Percentiles rank a stretch among this genome's conserved stretches.
phyloP scores from a whole-genome alignment of 2,113 vertebrate species.

The Bubo scandiacus region DNA sequence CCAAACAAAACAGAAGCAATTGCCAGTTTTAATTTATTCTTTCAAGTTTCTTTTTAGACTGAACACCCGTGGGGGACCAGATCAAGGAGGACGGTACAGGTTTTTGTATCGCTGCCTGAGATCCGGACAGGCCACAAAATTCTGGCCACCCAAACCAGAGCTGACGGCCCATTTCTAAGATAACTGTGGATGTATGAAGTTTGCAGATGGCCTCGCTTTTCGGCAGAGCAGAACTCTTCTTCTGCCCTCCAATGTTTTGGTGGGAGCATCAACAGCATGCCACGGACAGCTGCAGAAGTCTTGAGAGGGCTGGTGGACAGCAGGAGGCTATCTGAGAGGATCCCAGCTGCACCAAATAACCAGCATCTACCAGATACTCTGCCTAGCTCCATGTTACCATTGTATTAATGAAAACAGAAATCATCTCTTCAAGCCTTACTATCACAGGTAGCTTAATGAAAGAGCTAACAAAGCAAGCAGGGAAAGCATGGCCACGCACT shows the following conservation, averaged over 20 bases:
- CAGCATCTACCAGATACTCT: background rate
- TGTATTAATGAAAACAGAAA: background rate
- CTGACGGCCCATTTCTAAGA: background rate
- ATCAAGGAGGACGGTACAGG: background rate
- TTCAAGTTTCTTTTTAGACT: background rate
- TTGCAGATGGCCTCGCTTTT: background rate
- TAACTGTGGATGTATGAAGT: fast-evolving
- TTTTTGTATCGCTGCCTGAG: background rate
- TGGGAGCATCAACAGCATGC: background rate
- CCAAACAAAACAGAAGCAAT: background rate
- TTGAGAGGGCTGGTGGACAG: background rate
- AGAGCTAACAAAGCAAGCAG: constrained; percentile 6
- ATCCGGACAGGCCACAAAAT: background rate
- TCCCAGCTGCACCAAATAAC: background rate
- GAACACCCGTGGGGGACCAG: background rate
- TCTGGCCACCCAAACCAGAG: background rate
- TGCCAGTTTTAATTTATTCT: background rate
- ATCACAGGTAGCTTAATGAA: constrained; percentile 32
- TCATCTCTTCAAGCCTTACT: background rate
- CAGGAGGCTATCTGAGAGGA: background rate
- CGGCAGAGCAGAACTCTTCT: background rate
- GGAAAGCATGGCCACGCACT: background rate
- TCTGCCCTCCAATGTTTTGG: background rate
- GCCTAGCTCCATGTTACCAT: background rate
- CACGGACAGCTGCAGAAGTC: background rate